phyloP scores from a whole-genome alignment of 2,113 vertebrate species.

The zebrafish (Danio rerio) region DNA sequence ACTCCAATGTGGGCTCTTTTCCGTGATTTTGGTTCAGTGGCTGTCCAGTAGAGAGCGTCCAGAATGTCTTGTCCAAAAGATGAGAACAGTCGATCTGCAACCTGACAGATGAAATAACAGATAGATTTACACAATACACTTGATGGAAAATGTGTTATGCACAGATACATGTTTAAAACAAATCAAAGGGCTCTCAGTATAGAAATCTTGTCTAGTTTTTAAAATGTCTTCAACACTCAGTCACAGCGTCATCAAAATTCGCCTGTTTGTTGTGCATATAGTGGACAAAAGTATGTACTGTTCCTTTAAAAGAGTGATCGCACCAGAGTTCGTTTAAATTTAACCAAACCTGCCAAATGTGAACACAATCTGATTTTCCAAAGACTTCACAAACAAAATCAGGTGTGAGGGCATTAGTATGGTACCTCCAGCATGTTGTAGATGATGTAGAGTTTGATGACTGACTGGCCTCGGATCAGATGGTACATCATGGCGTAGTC shows the following conservation, averaged over 20 bases:
- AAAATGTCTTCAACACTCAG: no score
- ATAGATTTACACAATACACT: conserved; percentile 1
- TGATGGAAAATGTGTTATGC: background rate
- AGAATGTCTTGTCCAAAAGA: conserved; percentile 98
- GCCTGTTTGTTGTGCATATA: no score
- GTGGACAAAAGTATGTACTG: no score
- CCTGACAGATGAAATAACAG: conserved; percentile 70
- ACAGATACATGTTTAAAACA: background rate
- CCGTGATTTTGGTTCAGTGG: conserved; percentile 94
- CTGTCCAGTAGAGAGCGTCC: conserved; percentile 98
- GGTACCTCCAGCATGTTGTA: conserved; percentile 99
- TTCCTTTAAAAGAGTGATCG: no score
- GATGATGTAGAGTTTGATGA: conserved; percentile 99
- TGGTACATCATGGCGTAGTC: conserved; percentile 99
- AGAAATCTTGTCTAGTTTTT: no score
- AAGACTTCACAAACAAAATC: background rate
- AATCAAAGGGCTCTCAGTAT: no score
- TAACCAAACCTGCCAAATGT: no score
- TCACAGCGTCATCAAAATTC: no score
- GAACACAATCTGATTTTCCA: no score
- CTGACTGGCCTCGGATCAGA: conserved; percentile 95
- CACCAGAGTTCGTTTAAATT: no score
- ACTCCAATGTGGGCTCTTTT: conserved; percentile 94
- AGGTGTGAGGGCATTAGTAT: background rate
- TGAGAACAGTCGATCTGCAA: conserved; percentile 96